Evolutionary conservation across 2,888 invertebrate species (phyloP).

Genomic region (Pogonocherus hispidulus): DNA sequence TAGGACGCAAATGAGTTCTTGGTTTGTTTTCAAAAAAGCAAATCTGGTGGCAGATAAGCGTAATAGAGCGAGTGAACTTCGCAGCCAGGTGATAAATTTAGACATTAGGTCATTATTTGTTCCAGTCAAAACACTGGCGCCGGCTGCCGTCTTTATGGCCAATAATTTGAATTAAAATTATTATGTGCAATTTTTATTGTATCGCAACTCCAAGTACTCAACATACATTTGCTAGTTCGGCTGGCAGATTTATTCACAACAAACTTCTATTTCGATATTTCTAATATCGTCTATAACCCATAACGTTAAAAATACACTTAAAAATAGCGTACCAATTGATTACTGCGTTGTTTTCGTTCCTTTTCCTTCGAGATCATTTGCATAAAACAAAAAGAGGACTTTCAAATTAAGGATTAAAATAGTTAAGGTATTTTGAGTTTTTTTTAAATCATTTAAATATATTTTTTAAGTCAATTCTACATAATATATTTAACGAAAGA

Average conservation of each 20-base stretch:
- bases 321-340: too few relatives aligned
- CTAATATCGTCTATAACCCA: background rate
- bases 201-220: background rate
- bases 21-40: constrained; percentile 13
- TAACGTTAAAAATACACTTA: too few relatives aligned
- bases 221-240: too few relatives aligned
- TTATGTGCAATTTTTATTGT: constrained; percentile 5
- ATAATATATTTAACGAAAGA: too few relatives aligned
- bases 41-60: constrained; percentile 7
- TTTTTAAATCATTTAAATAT: too few relatives aligned
- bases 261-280: background rate
- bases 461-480: too few relatives aligned
- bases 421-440: too few relatives aligned
- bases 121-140: constrained; percentile 63
- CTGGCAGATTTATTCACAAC: background rate
- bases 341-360: too few relatives aligned
- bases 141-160: constrained; percentile 38
- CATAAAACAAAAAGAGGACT: too few relatives aligned
- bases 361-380: too few relatives aligned
- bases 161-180: constrained; percentile 16
- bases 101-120: constrained; percentile 60
- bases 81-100: constrained; percentile 60
- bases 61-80: constrained; percentile 21
- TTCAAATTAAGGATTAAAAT: too few relatives aligned
- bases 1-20: background rate